Conservation (phyloP, 2,797 vertebrate genomes). For the Malacoctenus gilli region DNA sequence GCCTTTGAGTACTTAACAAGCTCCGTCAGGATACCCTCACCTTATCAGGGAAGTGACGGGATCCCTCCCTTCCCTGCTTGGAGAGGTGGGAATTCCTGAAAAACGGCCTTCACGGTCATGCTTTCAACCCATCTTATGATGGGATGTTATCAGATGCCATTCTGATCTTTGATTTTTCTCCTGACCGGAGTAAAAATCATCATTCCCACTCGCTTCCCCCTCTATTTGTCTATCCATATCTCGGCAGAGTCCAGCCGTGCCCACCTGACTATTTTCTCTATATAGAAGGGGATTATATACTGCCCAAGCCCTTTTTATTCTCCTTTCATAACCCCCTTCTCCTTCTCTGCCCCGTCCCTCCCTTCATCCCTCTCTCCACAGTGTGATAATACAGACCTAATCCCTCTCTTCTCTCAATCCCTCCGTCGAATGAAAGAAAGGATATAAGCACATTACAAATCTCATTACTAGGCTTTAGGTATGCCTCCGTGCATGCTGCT, state of each 20-base stretch:
- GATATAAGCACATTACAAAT: constrained; percentile 82
- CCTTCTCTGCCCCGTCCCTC: constrained; percentile 43
- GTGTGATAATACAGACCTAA: constrained; percentile 82
- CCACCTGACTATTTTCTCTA: constrained; percentile 31
- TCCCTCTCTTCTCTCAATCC: constrained; percentile 79
- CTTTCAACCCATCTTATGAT: neutral
- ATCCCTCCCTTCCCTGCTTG: neutral
- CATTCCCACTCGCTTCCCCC: neutral
- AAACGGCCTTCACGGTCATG: neutral
- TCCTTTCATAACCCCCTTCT: constrained; percentile 59
- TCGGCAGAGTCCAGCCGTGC: neutral
- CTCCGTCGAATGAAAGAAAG: constrained; percentile 76
- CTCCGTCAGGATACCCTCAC: constrained; percentile 33
- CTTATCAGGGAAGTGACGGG: constrained; percentile 2
- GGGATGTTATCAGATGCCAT: no score
- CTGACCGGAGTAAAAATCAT: neutral
- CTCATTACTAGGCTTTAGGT: constrained; percentile 82
- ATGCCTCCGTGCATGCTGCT: constrained; percentile 60
- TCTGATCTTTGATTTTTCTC: no score
- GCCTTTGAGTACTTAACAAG: constrained; percentile 33
- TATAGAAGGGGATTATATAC: constrained; percentile 44
- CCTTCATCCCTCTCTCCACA: constrained; percentile 46
- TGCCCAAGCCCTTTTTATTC: constrained; percentile 23
- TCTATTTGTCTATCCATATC: constrained; percentile 10
- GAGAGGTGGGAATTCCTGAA: constrained; percentile 6